Conservation (phyloP, 2,888 invertebrate species). For the Sarcophaga carnaria region DNA sequence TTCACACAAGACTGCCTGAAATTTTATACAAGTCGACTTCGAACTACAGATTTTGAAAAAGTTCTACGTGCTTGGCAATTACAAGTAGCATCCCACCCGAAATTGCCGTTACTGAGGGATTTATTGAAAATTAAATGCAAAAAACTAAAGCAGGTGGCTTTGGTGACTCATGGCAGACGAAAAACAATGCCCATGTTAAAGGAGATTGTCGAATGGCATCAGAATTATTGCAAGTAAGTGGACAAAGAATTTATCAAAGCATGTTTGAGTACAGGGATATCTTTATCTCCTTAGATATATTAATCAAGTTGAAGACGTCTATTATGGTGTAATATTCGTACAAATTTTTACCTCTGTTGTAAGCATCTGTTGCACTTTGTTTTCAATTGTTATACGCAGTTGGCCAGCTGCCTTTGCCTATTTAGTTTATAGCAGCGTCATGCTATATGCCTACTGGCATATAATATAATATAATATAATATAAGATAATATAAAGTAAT, state of each 20-base stretch:
- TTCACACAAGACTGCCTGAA: no score
- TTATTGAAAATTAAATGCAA: slow-evolving; percentile 72
- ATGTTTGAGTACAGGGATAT: fast-evolving
- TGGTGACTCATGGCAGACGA: slow-evolving; percentile 7
- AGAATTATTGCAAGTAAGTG: slow-evolving; percentile 73
- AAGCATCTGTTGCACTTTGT: slow-evolving; percentile 72
- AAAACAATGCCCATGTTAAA: slow-evolving; percentile 52
- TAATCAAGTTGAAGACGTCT: slow-evolving; percentile 66
- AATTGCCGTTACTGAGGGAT: slow-evolving; percentile 71
- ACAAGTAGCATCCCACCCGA: no score
- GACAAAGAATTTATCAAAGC: neutral
- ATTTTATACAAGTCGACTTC: no score
- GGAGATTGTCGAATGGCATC: slow-evolving; percentile 74
- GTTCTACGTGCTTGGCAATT: no score
- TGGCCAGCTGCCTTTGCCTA: slow-evolving; percentile 75
- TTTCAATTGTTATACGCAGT: slow-evolving; percentile 71
- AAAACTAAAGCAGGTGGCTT: slow-evolving; percentile 70
- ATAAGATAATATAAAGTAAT: no score
- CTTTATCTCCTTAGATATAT: slow-evolving; percentile 62
- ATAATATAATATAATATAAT: no score
- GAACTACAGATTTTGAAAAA: no score
- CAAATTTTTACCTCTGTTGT: slow-evolving; percentile 70
- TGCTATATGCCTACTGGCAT: slow-evolving; percentile 75
- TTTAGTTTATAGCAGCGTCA: slow-evolving; percentile 64
- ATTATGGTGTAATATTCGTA: slow-evolving; percentile 71